phyloP scores from a whole-genome alignment of 2,797 vertebrate genomes.

The Pipistrellus pygmaeus region DNA sequence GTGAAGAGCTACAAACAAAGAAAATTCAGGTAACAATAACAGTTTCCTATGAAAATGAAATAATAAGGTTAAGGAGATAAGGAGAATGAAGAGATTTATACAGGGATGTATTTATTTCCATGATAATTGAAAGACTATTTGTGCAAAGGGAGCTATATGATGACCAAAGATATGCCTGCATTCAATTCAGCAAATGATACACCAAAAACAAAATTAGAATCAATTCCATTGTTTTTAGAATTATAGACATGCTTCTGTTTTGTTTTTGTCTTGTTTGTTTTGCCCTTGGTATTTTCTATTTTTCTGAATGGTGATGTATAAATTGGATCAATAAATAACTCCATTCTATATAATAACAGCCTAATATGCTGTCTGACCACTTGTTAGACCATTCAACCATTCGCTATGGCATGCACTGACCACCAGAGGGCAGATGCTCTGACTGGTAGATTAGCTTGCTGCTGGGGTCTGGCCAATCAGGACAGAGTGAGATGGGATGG shows the following conservation, averaged over 20 bases:
- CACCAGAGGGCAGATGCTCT: too few relatives aligned
- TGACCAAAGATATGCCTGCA: not conserved
- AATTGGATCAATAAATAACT: not conserved
- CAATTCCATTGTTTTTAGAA: not conserved
- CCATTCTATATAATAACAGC: too few relatives aligned
- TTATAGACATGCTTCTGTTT: not conserved
- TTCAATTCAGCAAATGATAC: not conserved
- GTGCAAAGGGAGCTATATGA: not conserved
- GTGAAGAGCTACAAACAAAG: constrained; percentile 45
- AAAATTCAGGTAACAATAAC: constrained; percentile 65
- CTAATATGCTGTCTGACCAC: too few relatives aligned
- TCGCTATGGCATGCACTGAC: too few relatives aligned
- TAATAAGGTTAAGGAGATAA: constrained; percentile 41
- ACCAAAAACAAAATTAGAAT: not conserved
- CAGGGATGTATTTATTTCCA: not conserved
- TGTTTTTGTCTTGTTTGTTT: constrained; percentile 34
- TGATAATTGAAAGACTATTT: not conserved
- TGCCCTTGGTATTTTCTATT: constrained; percentile 10
- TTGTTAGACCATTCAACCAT: too few relatives aligned
- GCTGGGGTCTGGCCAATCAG: too few relatives aligned
- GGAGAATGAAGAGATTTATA: not conserved
- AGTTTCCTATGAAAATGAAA: constrained; percentile 53
- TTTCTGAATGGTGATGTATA: constrained; percentile 14
- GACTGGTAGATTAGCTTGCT: too few relatives aligned
- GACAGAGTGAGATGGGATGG: too few relatives aligned